A percentile compares a stretch with the other conserved stretches of the same genome.
phyloP scores from a whole-genome alignment of 2,888 invertebrate species.

The Monochamus alternatus region DNA sequence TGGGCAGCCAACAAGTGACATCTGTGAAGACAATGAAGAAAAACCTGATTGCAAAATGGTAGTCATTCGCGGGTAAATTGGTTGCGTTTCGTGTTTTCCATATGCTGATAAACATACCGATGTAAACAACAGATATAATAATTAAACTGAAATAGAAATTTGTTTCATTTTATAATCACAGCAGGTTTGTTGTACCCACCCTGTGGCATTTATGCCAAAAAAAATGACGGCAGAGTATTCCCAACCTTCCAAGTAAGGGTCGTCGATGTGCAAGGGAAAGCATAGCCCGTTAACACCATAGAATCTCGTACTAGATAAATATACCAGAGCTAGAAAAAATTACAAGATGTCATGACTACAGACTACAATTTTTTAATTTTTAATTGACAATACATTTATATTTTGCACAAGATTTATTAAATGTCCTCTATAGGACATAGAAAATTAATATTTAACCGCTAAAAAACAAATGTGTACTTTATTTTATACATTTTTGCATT shows the following conservation, averaged over 20 bases:
- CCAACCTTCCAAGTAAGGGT: conserved; percentile 80
- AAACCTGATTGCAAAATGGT: conserved; percentile 78
- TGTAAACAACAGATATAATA: conserved; percentile 76
- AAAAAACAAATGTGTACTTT: too few relatives aligned
- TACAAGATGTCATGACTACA: too few relatives aligned
- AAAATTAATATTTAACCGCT: too few relatives aligned
- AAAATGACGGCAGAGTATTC: conserved; percentile 82
- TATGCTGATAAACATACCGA: conserved; percentile 77
- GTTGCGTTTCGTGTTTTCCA: conserved; percentile 77
- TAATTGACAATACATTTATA: too few relatives aligned
- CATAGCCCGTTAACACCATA: conserved; percentile 81
- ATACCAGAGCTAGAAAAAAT: conserved; percentile 12
- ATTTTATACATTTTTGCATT: too few relatives aligned
- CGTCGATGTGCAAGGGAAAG: conserved; percentile 81
- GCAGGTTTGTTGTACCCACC: conserved; percentile 68
- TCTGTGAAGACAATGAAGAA: conserved; percentile 82
- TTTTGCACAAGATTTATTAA: too few relatives aligned
- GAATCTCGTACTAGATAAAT: conserved; percentile 67
- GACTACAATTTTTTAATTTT: too few relatives aligned
- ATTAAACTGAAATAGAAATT: conserved; percentile 69
- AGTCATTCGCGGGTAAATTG: conserved; percentile 75
- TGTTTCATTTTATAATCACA: too few relatives aligned
- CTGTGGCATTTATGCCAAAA: conserved; percentile 77
- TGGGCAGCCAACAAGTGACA: conserved; percentile 81
- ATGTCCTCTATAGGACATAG: too few relatives aligned